These are phyloP conservation scores for Seriola quinqueradiata DNA, from an alignment of 2,113 vertebrate genomes.

Conservation along the genomic window DNA sequence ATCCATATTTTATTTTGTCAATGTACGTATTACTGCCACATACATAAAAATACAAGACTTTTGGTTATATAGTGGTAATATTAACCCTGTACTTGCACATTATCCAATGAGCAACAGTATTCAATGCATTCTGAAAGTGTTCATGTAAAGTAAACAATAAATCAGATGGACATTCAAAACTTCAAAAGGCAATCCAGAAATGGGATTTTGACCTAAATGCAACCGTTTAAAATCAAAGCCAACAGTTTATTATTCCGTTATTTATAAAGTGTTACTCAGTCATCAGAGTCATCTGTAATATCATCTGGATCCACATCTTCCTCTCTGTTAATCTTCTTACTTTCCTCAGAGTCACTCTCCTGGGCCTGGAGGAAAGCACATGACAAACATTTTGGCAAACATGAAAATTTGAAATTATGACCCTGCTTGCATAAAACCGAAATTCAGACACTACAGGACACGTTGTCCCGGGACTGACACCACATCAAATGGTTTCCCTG, in stretches of 20 bases:
- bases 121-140: slow-evolving; percentile 17
- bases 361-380: slow-evolving; percentile 56
- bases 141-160: background rate
- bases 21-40: background rate
- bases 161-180: background rate
- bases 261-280: slow-evolving; percentile 48
- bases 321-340: slow-evolving; percentile 39
- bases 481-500: background rate
- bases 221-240: background rate
- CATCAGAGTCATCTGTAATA: slow-evolving; percentile 68
- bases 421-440: background rate
- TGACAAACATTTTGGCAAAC: slow-evolving; percentile 23
- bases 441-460: background rate
- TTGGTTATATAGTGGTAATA: background rate
- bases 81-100: background rate
- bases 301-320: slow-evolving; percentile 66
- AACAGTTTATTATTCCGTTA: background rate
- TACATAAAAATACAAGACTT: background rate
- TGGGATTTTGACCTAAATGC: background rate
- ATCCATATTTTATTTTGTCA: slow-evolving; percentile 30
- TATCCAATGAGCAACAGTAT: background rate
- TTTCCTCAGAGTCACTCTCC: slow-evolving; percentile 67
- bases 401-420: background rate
- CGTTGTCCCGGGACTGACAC: background rate
- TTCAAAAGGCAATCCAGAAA: background rate